phyloP scores from a whole-genome alignment of 2,888 invertebrate genomes.

The Tenthredo amoena region DNA sequence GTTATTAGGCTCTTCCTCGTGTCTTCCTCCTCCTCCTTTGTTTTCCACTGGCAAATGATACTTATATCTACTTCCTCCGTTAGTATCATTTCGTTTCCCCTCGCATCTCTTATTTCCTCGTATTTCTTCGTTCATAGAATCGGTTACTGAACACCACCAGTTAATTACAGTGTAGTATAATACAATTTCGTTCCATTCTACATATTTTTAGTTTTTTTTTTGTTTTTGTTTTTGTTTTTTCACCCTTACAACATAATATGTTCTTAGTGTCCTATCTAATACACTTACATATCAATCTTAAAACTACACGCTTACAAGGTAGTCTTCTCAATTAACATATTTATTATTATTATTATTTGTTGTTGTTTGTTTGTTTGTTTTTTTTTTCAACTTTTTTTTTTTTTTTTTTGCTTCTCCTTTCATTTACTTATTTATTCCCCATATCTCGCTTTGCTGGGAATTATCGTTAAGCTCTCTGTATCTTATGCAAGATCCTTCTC shows the following conservation, averaged over 20 bases:
- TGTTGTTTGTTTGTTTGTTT: constrained; percentile 49
- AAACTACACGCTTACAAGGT: constrained; percentile 39
- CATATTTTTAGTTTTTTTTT: constrained; percentile 39
- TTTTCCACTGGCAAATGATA: background rate
- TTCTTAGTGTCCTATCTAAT: constrained; percentile 70
- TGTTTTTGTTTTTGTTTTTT: too few relatives aligned
- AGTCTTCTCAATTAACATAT: constrained; percentile 22
- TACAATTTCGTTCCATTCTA: constrained; percentile 67
- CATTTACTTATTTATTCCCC: constrained; percentile 54
- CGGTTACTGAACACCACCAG: constrained; percentile 67
- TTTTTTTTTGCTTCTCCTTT: constrained; percentile 55
- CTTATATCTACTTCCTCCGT: background rate
- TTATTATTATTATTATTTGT: constrained; percentile 53
- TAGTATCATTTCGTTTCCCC: background rate
- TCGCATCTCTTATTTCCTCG: constrained; percentile 34
- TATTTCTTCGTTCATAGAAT: constrained; percentile 60
- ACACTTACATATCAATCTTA: constrained; percentile 71
- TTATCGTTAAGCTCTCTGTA: constrained; percentile 74
- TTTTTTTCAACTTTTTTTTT: constrained; percentile 42
- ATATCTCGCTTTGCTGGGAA: constrained; percentile 69
- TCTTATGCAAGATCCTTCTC: constrained; percentile 63
- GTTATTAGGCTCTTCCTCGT: constrained; percentile 66
- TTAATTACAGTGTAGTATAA: constrained; percentile 70
- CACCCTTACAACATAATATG: constrained; percentile 65
- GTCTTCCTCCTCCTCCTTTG: background rate